Evolutionary conservation across 2,797 vertebrate species (phyloP).

Genomic region (Dendrocincla tyrannina): DNA sequence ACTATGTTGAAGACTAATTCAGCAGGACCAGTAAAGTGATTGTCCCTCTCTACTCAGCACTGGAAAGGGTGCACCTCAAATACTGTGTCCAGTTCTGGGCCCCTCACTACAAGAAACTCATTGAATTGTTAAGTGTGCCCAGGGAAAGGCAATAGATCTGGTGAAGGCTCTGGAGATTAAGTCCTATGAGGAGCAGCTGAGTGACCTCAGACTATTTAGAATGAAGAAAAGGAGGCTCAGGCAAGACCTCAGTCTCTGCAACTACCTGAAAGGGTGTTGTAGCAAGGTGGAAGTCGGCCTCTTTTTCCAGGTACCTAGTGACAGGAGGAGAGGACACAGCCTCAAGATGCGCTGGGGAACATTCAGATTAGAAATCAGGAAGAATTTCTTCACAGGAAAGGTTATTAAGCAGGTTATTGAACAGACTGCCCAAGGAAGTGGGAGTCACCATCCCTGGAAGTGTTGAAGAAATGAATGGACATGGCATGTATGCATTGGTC

Average conservation of each 20-base stretch:
- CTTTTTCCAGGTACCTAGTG: no score
- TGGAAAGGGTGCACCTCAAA: not conserved
- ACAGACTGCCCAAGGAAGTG: not conserved
- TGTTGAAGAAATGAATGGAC: accelerated
- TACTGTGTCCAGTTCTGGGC: not conserved
- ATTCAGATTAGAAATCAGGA: not conserved
- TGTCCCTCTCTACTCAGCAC: not conserved
- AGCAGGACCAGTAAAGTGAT: not conserved
- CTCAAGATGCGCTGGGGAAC: not conserved
- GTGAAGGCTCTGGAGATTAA: not conserved
- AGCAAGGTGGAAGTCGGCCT: not conserved
- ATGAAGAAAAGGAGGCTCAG: not conserved
- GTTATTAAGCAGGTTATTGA: not conserved
- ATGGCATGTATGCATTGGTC: not conserved
- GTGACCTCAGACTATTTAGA: not conserved
- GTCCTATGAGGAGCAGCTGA: not conserved
- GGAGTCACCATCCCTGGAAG: not conserved
- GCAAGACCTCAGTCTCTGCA: not conserved
- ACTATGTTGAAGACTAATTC: not conserved
- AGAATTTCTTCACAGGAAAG: not conserved
- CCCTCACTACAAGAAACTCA: not conserved
- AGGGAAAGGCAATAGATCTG: not conserved
- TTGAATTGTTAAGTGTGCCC: not conserved
- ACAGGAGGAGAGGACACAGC: not conserved
- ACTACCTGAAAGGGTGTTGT: not conserved